Evolutionary conservation across 1,140 invertebrate genomes (phyloP), one percentile per base, ranked within the genome.

Genomic region (Pseudomyrmex cubaensis): DNA sequence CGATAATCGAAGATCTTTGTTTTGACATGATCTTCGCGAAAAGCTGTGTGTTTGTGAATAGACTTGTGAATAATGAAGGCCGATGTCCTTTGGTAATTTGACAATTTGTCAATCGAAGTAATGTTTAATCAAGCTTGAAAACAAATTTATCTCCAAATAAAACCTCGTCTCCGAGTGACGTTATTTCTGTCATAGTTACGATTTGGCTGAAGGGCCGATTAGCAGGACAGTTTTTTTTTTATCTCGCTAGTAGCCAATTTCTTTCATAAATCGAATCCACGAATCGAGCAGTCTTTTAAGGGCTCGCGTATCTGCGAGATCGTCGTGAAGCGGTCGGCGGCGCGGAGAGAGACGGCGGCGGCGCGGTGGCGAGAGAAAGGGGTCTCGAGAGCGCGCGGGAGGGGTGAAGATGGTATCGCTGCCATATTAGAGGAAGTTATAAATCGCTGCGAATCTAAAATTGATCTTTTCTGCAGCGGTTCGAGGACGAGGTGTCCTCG

Each of bases 371-470:
- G 82, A 88, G 89, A 86, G 86, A 83, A 90, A 93, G 93, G 90
- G 93, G 93, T 93, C 92, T 91, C 87, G 90, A 92, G 90, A 90
- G 91, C 92, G 90, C 92, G 90, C 87, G 44, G 46, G 50, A 13
- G 50, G 12, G 50, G 50, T 52, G 50, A 52, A 90, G 66, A 88
- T 91, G 93, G 92, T 93, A 93, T 93, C 93, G 90, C 35, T 90
- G 92, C 91, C 93, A 94, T 94, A 94, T 94, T 94, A 94, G 93
- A 94, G 94, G 94, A 94, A 94, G 93, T 94, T 94, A 94, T 94
- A 94, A 94, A 94, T 94, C 92, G 92, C 92, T 86, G 89, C 91
- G 84, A 94, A 94, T 94, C 94, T 94, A 94, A 94, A 94, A 94
- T 94, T 94, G 93, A 94, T 94, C 93, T 94, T 93, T 94, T 94